A percentile compares a stretch with the other conserved stretches of the same genome.
These are phyloP conservation scores for Pantherophis alleghaniensis DNA, from an alignment of 2,797 vertebrate species.

Conservation along the genomic window DNA sequence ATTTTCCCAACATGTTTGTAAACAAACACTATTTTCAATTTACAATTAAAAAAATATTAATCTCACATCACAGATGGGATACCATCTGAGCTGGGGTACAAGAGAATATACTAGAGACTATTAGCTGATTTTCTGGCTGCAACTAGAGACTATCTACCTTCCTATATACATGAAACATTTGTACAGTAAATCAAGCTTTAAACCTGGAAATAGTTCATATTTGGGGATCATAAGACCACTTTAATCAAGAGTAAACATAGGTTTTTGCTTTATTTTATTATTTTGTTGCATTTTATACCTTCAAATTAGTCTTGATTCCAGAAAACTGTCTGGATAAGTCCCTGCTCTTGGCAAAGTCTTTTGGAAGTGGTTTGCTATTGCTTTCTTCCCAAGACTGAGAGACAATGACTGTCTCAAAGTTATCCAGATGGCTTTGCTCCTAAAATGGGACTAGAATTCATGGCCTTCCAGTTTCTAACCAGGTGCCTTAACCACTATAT, in stretches of 20 bases:
- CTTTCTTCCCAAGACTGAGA: background rate
- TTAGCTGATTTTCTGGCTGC: background rate
- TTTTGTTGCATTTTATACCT: background rate
- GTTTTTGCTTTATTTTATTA: background rate
- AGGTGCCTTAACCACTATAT: background rate
- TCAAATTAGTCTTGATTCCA: background rate
- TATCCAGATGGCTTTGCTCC: background rate
- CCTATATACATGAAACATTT: background rate
- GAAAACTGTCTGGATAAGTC: background rate
- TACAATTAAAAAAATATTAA: background rate
- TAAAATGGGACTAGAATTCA: background rate
- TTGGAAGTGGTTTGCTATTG: background rate
- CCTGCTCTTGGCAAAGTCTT: background rate
- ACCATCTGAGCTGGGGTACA: background rate
- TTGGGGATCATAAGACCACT: background rate
- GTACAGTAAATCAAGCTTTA: background rate
- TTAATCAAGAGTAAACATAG: background rate
- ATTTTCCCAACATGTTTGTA: background rate
- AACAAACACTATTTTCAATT: background rate
- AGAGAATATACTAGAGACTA: background rate
- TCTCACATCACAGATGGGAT: background rate
- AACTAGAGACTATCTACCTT: background rate
- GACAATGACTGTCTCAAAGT: background rate
- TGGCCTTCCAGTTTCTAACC: background rate
- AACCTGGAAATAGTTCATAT: background rate